Evolutionary conservation across 2,888 invertebrate genomes (phyloP), one percentile per base, ranked within the genome.

Genomic region (Hirtodrosophila histrioides): DNA sequence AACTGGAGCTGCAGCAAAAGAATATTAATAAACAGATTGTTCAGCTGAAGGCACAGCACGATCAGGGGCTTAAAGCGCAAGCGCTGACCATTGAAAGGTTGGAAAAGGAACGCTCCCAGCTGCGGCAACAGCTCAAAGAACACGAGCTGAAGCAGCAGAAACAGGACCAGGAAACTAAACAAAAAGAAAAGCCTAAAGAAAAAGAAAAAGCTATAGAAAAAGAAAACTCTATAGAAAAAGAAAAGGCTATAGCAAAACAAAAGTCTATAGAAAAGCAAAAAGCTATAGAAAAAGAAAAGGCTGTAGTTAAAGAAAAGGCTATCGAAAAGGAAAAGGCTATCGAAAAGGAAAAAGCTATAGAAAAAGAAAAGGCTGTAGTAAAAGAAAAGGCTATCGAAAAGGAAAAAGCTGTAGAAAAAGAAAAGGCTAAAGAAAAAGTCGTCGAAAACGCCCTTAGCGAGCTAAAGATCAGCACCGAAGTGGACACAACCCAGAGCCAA

Each of bases 11-110:
- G 11, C 50, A 65, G 60, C 57, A 72, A 8, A 7, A 57, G 39
- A 50, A 68, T 0, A 57, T 71, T 11, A 51, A 69, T 1, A 53
- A 57, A n/a, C 69, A 74, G 43, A 50, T 69, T 3, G 9, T 23
- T 0, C n/a, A 69, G 23, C 46, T 54, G 36, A 39, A 61, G 11
- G 40, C 67, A n/a, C 27, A 65, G 45, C 67, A 69, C 11, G 9
- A 72, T 23, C 46, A 46, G 12, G 51, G 27, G 0, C 39, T 57
- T 1, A 31, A 43, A 7, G 55, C 33, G 4, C 63, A 66, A 24
- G 48, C 44, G 8, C 45, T 41, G 2, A 44, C 17, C 0, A 53
- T 55, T 3, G 23, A 65, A 1, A 29, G 37, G 17, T 23, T 68
- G 11, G 10, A 37, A 4, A 11, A 49, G 24, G 69, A 69, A 4